Evolutionary conservation across 2,797 vertebrate species (phyloP), one percentile per base, ranked within the genome.

Genomic region (Salarias fasciatus): DNA sequence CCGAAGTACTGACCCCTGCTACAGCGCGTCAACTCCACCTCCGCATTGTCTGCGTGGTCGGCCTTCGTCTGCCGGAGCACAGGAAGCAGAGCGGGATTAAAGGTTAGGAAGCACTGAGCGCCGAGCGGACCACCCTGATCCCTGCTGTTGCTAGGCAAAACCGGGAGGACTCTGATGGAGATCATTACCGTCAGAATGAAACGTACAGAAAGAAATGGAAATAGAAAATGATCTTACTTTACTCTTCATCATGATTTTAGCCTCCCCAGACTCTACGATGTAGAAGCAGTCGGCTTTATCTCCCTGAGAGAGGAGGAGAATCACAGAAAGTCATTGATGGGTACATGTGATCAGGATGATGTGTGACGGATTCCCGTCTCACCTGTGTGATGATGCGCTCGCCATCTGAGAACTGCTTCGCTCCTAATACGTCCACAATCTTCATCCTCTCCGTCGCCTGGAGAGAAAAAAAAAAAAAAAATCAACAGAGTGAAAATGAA

Each of bases 241-340:
- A 89, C 96, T 99, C 94, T 93, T 99, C 91, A 99, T 98, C 95
- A 98, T 94, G 83, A 99, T 98, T 91, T 95, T 97, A 79, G 98
- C 97, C 68, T 98, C 97, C 6, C 97, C 97, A 7, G 94, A 95
- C 79, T 98, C 95, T 82, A 99, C 94, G 40, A 99, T 91, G 90
- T 94, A 99, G 88, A 99, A 99, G 85, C 96, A 96, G 71, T 98
- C 95, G 29, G 97, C 97, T 77, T 90, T 95, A 63, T 99, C 97
- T 0, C 97, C 97, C 97, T 99, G 83, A 28, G 48, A 50, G 86
- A 2, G 29, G 5, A 33, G 62, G 9, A 30, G 1, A 56, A 37
- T 71, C 37, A 48, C 24, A 35, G 9, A 6, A 35, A 8, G 11
- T 43, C 35, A 35, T 30, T 5, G 46, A 64, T n/a, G 30, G 4